A percentile compares a stretch with the other conserved stretches of the same genome.
These are phyloP conservation scores for Axea sp. DNA, from an alignment of 2,888 invertebrate genomes.

Conservation along the genomic window DNA sequence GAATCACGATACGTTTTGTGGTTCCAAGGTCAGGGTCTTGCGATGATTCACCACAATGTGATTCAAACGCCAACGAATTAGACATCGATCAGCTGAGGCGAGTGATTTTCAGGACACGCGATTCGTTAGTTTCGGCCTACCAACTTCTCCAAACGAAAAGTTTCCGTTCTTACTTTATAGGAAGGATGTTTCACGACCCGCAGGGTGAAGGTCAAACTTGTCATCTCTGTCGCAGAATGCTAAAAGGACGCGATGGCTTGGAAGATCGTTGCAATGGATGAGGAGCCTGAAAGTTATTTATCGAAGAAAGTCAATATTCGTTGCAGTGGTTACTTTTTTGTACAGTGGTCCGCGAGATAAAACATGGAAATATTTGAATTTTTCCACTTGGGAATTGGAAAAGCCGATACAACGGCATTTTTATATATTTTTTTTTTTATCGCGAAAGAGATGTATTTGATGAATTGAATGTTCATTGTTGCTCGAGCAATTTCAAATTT, in stretches of 20 bases:
- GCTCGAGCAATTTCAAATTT: too few relatives aligned
- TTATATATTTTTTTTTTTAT: too few relatives aligned
- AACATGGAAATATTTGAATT: too few relatives aligned
- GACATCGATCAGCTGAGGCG: conserved; percentile 31
- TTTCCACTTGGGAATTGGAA: too few relatives aligned
- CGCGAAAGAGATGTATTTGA: too few relatives aligned
- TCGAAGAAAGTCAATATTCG: conserved; percentile 20
- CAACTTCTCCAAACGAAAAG: conserved; percentile 9
- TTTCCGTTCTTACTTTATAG: not conserved
- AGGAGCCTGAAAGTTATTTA: conserved; percentile 10
- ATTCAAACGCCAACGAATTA: conserved; percentile 37
- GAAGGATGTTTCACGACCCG: conserved; percentile 29
- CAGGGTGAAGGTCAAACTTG: conserved; percentile 44
- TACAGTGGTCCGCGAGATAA: too few relatives aligned
- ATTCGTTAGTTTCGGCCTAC: conserved; percentile 34
- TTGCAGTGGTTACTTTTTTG: conserved; percentile 4
- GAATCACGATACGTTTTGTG: conserved; percentile 25
- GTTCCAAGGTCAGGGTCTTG: conserved; percentile 46
- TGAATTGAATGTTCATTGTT: too few relatives aligned
- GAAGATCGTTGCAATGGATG: conserved; percentile 16
- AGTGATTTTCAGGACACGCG: conserved; percentile 49
- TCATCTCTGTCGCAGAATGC: conserved; percentile 12
- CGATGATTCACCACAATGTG: conserved; percentile 25
- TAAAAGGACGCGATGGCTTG: conserved; percentile 7
- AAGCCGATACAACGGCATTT: too few relatives aligned